A percentile compares a stretch with the other conserved stretches of the same genome.
These are phyloP conservation scores for Tipula vernalis DNA, from an alignment of 2,888 invertebrate genomes.

Conservation along the genomic window DNA sequence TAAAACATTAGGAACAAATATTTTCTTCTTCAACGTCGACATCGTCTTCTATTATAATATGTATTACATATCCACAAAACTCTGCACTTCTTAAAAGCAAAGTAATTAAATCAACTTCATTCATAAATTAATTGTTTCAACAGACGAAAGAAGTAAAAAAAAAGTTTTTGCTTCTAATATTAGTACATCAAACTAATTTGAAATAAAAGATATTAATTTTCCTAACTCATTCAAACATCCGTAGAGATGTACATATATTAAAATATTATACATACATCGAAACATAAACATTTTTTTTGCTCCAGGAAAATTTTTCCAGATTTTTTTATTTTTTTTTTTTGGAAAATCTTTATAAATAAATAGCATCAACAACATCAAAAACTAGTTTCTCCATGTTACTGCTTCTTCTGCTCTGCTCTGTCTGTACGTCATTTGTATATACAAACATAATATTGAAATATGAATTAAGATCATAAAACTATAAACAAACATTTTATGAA, in stretches of 20 bases:
- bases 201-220: neutral
- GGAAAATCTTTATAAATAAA: neutral
- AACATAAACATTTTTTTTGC: neutral
- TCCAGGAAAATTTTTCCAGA: neutral
- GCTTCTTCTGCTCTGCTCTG: neutral
- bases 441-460: neutral
- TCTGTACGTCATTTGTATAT: neutral
- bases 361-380: neutral
- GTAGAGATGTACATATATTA: neutral
- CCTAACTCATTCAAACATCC: neutral
- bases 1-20: too few relatives aligned
- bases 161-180: neutral
- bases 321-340: neutral
- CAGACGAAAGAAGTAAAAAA: neutral
- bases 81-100: neutral
- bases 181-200: neutral
- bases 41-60: too few relatives aligned
- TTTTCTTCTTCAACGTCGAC: too few relatives aligned
- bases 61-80: neutral
- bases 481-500: neutral
- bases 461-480: neutral
- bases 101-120: neutral
- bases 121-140: neutral
- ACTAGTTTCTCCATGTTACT: neutral
- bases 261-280: neutral